phyloP scores from a whole-genome alignment of 1,140 invertebrate genomes.

The Parasteatoda tepidariorum region DNA sequence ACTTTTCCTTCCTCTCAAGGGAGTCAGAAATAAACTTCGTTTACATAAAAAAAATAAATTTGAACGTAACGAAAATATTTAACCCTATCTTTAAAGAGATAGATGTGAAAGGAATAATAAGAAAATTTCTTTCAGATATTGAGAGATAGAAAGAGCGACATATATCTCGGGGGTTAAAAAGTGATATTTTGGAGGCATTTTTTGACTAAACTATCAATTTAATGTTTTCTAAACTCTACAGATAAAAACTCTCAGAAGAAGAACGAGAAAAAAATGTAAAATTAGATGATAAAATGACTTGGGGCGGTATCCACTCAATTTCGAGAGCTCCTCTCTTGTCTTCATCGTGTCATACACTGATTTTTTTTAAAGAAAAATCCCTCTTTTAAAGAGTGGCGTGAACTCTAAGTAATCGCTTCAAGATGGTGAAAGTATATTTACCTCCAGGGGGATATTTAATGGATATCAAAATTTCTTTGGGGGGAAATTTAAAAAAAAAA shows the following conservation, averaged over 20 bases:
- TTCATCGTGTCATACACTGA: not conserved
- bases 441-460: slow-evolving; percentile 1
- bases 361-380: not conserved
- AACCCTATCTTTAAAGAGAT: not conserved
- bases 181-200: slow-evolving; percentile 34
- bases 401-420: slow-evolving; percentile 15
- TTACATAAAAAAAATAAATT: too few relatives aligned
- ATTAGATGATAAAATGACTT: slow-evolving; percentile 21
- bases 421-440: not conserved
- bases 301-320: slow-evolving; percentile 18
- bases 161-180: slow-evolving; percentile 37
- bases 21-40: too few relatives aligned
- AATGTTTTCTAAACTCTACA: slow-evolving; percentile 49
- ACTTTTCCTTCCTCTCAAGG: too few relatives aligned
- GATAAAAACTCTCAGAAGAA: slow-evolving; percentile 18
- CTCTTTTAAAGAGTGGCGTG: not conserved
- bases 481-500: not conserved
- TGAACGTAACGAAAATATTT: not conserved
- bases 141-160: slow-evolving; percentile 25
- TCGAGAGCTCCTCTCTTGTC: not conserved
- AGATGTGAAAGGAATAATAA: not conserved
- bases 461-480: not conserved
- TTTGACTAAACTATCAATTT: slow-evolving; percentile 49
- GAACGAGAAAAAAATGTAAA: slow-evolving; percentile 23
- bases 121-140: not conserved